Base-by-base conservation (phyloP, 1,140 invertebrate species). In the Cepaea nemoralis region DNA sequence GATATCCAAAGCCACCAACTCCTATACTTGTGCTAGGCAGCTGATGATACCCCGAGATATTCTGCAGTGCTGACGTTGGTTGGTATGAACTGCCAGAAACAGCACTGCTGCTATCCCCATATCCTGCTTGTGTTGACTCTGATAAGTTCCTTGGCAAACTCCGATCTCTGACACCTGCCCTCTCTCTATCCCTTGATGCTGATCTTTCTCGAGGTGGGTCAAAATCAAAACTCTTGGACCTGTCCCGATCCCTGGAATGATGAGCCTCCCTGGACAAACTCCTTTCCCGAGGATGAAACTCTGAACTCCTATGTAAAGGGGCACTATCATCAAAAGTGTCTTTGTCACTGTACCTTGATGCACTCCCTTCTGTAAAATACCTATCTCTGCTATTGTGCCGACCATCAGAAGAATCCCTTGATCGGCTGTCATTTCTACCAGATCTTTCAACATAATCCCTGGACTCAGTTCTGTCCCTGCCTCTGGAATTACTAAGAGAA, bases 41-140 rank as follows among this genome's bases (percentile, higher is more conserved):
- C 19, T 37, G 50, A 1, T 75, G 71, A 42, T 74, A 55, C 67
- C 74, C 83, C 63, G 77, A 82, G 79, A 45, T 67, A 48, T 40
- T 86, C 80, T 48, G 82, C 73, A 77, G 77, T 82, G 69, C 76
- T 19, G 5, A 1, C 3, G 35, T 79, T n/a, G 75, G 35, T 27
- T 55, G 33, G 63, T 24, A 19, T 14, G n/a, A n/a, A 79, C n/a
- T 42, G 45, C 63, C 39, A 37, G 48, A 59, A 0, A 1, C 37
- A 31, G 31, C 35, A 79, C 63, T 79, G 39, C 31, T n/a, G 19
- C 55, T 50, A 37, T 39, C 33, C 39, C 75, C 75, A 77, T 63
- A 63, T 5, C 75, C 55, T 24, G 48, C 31, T 40, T 63, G 31
- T n/a, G 78, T 27, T 24, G 78, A 19, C 19, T 80, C 78, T 24